Evolutionary conservation across 2,888 invertebrate genomes (phyloP), one percentile per base, ranked within the genome.

Genomic region (Dendrolimus houi): DNA sequence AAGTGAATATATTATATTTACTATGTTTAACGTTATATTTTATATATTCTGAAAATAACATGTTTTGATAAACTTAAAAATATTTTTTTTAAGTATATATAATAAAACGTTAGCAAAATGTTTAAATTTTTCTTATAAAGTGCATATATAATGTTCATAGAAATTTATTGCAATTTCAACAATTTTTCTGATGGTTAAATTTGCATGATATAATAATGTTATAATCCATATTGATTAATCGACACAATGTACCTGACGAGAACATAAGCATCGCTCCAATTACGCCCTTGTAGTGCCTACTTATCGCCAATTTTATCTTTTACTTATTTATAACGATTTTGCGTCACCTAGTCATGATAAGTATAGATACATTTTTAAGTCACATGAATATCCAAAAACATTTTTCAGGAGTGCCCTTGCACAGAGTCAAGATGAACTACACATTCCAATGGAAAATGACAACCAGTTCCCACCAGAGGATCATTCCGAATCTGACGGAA

Each of bases 281-380:
- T 72, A 77, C 77, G 81, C 81, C 83, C 83, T 83, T 81, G 71
- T 71, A 74, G 73, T 71, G 68, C 62, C 59, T 67, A 67, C 56
- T 76, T 87, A 86, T 87, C 86, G 78, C 71, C 64, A 73, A 72
- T 79, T 80, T 87, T 87, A 86, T 87, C 85, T 77, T 61, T 71
- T 77, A 75, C 79, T 78, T 80, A 69, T 70, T 67, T 68, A 68
- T 71, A 79, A 75, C 70, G 78, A 79, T 77, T 81, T 75, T 79
- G 77, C 84, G 85, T 86, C 85, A 86, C 74, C 72, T 77, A 72
- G 67, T 74, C 71, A 71, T 63, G 85, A 87, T 86, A 86, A 57
- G 41, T 57, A 63, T 54, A 70, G 65, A 68, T 64, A 65, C 65
- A 65, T 67, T 72, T 67, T 79, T 74, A 72, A 74, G 72, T 84